Base-by-base conservation (phyloP, 2,888 invertebrate genomes). In the Autographa gamma region DNA sequence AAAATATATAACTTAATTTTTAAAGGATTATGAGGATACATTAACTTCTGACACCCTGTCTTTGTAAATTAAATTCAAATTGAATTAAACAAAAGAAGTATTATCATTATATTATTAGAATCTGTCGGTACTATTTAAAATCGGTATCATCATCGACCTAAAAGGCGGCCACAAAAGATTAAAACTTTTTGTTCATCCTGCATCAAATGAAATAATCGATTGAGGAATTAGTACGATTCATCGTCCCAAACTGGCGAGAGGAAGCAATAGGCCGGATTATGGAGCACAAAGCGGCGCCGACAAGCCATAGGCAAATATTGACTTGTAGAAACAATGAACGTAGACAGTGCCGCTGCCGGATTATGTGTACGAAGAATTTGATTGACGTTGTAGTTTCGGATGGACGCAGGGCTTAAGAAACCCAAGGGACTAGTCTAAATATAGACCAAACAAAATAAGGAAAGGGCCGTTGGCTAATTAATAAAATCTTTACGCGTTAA, bases 251-350 rank as follows among this genome's bases (percentile, higher is more conserved):
- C 88, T 88, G 88, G 88, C 85, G 89, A 90, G 89, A 92, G 90
- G 91, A 90, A 92, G 92, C 91, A 90, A 91, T 92, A 89, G 90
- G 89, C 88, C 89, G 93, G 92, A 93, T 94, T 93, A 93, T 84
- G 76, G 80, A 88, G 81, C 86, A 92, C 93, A 95, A 95, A 94
- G 93, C 81, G 87, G 80, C 72, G 93, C 95, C 95, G 94, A 90
- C 92, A 82, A 89, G 83, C 88, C 87, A 86, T 90, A 88, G 92
- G 92, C 95, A 95, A 96, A 96, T 96, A 96, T 96, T 96, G 95
- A 96, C 94, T 95, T 81, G 90, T 91, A 93, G 93, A 95, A 95
- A 95, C 93, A 93, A 95, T 93, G 90, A 89, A 77, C 71, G 69
- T 77, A 82, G 83, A 85, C 81, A 75, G 68, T 75, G 88, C 86